Conservation (phyloP, 2,888 invertebrate species). For the Chrysolina americana region DNA sequence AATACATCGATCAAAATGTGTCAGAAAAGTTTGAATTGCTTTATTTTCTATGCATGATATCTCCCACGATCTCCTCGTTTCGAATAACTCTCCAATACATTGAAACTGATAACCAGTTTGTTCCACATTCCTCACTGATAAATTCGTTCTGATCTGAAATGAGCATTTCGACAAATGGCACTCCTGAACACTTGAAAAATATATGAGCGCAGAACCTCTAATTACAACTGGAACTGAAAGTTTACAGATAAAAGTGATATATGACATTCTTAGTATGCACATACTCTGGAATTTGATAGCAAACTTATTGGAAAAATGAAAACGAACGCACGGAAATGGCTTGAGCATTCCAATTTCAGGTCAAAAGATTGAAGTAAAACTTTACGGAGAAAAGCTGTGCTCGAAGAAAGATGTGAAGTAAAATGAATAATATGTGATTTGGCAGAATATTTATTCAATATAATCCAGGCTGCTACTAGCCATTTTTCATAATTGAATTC, state of each 20-base stretch:
- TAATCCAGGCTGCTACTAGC: not conserved
- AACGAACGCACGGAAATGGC: not conserved
- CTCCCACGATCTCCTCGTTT: too few species aligned
- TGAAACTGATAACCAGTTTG: too few species aligned
- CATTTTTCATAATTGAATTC: conserved; percentile 3
- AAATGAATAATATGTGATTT: not conserved
- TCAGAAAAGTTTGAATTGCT: too few species aligned
- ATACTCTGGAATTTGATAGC: not conserved
- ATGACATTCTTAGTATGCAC: conserved; percentile 19
- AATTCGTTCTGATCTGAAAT: too few species aligned
- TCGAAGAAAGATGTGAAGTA: not conserved
- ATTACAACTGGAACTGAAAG: conserved; percentile 33
- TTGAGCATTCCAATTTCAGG: not conserved
- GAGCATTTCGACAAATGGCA: too few species aligned
- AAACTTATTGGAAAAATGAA: not conserved
- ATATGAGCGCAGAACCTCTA: conserved; percentile 29
- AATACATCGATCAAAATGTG: too few species aligned
- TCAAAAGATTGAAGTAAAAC: not conserved
- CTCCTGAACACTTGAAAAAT: not conserved
- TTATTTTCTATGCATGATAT: too few species aligned
- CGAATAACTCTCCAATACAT: too few species aligned
- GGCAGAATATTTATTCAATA: not conserved
- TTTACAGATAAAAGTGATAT: conserved; percentile 34
- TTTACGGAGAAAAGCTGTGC: not conserved
- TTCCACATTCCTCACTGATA: too few species aligned